phyloP scores from a whole-genome alignment of 2,797 vertebrate genomes.

The Chrosomus eos region DNA sequence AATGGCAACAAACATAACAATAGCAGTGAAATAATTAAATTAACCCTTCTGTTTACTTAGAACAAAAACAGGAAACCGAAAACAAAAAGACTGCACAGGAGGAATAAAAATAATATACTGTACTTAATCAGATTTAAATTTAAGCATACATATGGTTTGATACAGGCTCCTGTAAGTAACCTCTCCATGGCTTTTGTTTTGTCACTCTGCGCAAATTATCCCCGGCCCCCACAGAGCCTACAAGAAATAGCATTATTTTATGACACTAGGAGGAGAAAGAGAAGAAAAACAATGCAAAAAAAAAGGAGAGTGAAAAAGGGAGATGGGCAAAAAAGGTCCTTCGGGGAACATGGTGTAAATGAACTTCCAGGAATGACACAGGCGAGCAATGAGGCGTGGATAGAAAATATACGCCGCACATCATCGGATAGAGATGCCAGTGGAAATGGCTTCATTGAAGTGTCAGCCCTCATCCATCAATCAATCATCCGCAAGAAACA shows the following conservation, averaged over 20 bases:
- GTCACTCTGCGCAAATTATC: constrained; percentile 83
- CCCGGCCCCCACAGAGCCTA: constrained; percentile 89
- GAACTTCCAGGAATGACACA: constrained; percentile 99
- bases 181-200: constrained; percentile 78
- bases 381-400: constrained; percentile 99
- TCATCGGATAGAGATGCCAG: constrained; percentile 99
- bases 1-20: background rate
- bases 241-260: constrained; percentile 86
- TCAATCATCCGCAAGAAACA: constrained; percentile 99
- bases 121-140: constrained; percentile 66
- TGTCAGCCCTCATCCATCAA: constrained; percentile 99
- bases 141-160: constrained; percentile 64
- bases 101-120: constrained; percentile 65
- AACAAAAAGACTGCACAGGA: background rate
- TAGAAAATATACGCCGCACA: constrained; percentile 99
- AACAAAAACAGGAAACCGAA: background rate
- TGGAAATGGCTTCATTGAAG: constrained; percentile 99
- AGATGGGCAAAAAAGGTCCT: constrained; percentile 86
- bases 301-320: constrained; percentile 60
- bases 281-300: constrained; percentile 55
- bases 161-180: constrained; percentile 79
- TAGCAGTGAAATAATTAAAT: background rate
- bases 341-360: constrained; percentile 99
- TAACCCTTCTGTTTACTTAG: constrained; percentile 48
- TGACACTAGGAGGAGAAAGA: constrained; percentile 81